Percentiles rank a stretch among this genome's conserved stretches.
These are phyloP conservation scores for Drosophila fuyamai DNA, from an alignment of 1,140 invertebrate species.

Conservation along the genomic window DNA sequence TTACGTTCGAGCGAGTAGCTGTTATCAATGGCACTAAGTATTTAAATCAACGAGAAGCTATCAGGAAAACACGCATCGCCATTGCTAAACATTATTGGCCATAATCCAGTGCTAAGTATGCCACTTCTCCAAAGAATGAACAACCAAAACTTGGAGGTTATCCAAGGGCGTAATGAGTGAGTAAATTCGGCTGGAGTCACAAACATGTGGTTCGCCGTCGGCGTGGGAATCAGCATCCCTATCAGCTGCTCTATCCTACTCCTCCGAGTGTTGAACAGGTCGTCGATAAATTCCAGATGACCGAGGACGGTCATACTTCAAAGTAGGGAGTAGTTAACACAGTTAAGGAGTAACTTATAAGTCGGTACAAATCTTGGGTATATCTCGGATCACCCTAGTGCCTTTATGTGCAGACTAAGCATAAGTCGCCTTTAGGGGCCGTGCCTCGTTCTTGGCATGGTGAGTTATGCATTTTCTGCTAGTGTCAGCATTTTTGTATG, in stretches of 20 bases:
- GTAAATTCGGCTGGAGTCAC: constrained; percentile 6
- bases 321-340: neutral
- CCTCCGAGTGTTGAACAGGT: neutral
- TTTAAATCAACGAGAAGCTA: no score
- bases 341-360: neutral
- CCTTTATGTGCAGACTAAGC: neutral
- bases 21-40: no score
- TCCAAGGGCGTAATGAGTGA: constrained; percentile 7
- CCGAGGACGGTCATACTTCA: no score
- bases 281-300: neutral
- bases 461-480: no score
- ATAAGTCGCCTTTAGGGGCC: neutral
- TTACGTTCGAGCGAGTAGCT: no score
- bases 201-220: constrained; percentile 16
- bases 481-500: no score
- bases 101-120: neutral
- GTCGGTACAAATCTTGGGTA: neutral
- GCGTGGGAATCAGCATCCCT: neutral
- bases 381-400: neutral
- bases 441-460: no score
- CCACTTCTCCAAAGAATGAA: constrained; percentile 13
- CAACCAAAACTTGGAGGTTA: neutral
- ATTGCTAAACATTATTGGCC: neutral
- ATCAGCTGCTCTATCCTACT: neutral
- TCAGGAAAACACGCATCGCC: no score